phyloP scores from a whole-genome alignment of 2,797 vertebrate genomes.

The Myotis findleyi region DNA sequence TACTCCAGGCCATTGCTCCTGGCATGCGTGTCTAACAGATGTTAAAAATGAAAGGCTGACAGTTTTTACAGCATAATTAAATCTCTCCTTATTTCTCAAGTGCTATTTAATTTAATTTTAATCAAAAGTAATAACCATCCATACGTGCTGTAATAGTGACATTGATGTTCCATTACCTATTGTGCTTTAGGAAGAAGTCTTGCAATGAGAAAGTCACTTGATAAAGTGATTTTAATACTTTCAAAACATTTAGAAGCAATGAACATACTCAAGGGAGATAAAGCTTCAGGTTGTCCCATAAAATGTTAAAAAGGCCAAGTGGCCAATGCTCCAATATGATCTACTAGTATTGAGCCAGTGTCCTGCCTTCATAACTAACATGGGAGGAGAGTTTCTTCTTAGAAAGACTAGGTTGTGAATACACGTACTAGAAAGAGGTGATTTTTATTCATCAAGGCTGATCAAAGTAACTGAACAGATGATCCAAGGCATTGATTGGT shows the following conservation, averaged over 20 bases:
- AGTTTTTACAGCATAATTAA: constrained; percentile 86
- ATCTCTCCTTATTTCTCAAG: constrained; percentile 83
- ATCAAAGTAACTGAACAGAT: not conserved
- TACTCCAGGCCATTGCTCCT: constrained; percentile 67
- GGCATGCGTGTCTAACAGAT: constrained; percentile 82
- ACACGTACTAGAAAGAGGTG: not conserved
- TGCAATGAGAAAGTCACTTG: not conserved
- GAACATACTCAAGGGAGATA: not conserved
- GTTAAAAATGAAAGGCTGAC: constrained; percentile 84
- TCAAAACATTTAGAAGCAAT: constrained; percentile 49
- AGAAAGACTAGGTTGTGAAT: not conserved
- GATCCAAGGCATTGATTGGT: not conserved
- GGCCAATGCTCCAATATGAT: accelerated
- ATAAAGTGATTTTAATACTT: constrained; percentile 28
- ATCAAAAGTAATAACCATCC: constrained; percentile 85
- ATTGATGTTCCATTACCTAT: constrained; percentile 68
- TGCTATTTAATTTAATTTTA: constrained; percentile 87
- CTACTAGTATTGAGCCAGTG: not conserved
- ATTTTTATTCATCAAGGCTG: not conserved
- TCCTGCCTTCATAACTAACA: not conserved
- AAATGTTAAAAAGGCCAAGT: not conserved
- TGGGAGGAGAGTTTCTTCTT: not conserved
- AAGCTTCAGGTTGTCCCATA: not conserved
- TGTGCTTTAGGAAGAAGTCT: constrained; percentile 47
- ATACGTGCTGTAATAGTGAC: constrained; percentile 71